Evolutionary conservation across 1,140 invertebrate species (phyloP).

Genomic region (Aphis gossypii): DNA sequence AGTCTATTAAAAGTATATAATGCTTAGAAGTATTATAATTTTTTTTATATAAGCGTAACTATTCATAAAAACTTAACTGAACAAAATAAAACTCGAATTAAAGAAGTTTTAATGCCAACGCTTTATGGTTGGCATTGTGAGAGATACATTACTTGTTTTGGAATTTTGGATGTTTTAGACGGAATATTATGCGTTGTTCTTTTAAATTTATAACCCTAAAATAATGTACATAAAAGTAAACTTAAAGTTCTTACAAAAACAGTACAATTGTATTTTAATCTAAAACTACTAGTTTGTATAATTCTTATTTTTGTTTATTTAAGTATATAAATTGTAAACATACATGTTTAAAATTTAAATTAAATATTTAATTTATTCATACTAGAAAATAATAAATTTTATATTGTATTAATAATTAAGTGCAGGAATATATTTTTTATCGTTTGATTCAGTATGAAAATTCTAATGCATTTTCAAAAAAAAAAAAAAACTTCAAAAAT

Average conservation of each 20-base stretch:
- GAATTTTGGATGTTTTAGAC: conserved; percentile 10
- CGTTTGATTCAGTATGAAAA: not conserved
- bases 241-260: not conserved
- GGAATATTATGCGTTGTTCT: not conserved
- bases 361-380: not conserved
- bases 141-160: conserved; percentile 9
- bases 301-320: not conserved
- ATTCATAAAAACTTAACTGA: not conserved
- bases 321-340: too few relatives aligned
- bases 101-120: conserved; percentile 23
- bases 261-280: conserved; percentile 17
- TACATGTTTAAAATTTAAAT: not conserved
- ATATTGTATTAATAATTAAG: not conserved
- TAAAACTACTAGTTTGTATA: not conserved
- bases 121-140: not conserved
- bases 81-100: conserved; percentile 12
- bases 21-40: not conserved
- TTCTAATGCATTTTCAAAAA: not conserved
- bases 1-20: not conserved
- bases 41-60: not conserved
- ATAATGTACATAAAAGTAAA: not conserved
- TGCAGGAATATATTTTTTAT: not conserved
- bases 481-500: too few relatives aligned
- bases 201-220: not conserved
- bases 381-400: not conserved